These are phyloP conservation scores for Petrolisthes manimaculis DNA, from an alignment of 2,888 invertebrate genomes.

Conservation along the genomic window DNA sequence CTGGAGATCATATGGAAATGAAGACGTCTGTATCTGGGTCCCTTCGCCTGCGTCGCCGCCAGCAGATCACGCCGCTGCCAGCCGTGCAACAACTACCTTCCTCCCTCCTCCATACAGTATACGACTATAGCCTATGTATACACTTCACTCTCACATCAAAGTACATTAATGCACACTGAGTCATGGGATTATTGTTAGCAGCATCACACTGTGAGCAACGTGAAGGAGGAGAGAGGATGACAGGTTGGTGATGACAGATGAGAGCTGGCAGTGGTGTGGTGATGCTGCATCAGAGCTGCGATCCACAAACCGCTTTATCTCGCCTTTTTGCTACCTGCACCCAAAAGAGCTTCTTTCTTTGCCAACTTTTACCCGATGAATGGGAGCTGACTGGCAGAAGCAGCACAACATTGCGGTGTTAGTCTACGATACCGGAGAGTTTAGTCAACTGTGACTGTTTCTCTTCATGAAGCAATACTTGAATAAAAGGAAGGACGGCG, in stretches of 20 bases:
- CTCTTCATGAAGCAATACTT: neutral
- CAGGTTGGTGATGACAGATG: slow-evolving; percentile 10
- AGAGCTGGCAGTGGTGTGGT: neutral
- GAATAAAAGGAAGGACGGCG: slow-evolving; percentile 10
- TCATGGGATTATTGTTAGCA: neutral
- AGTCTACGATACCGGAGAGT: neutral
- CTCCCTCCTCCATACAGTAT: neutral
- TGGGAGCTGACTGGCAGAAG: slow-evolving; percentile 26
- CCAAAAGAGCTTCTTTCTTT: slow-evolving; percentile 27
- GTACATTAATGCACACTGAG: neutral
- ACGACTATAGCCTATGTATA: neutral
- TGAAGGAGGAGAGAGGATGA: slow-evolving; percentile 7
- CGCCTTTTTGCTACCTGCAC: slow-evolving; percentile 17
- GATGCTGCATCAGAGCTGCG: slow-evolving; percentile 23
- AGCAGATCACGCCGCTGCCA: slow-evolving; percentile 41
- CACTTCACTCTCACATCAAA: neutral
- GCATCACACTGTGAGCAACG: neutral
- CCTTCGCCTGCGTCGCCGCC: slow-evolving; percentile 55
- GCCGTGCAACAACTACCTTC: slow-evolving; percentile 25
- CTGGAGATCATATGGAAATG: slow-evolving; percentile 56
- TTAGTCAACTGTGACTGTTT: neutral
- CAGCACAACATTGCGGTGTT: neutral
- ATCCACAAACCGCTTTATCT: slow-evolving; percentile 37
- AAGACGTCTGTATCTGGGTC: slow-evolving; percentile 51
- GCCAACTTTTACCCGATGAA: slow-evolving; percentile 23